Base-by-base conservation (phyloP, 2,888 invertebrate species). In the Morpho deidamia region DNA sequence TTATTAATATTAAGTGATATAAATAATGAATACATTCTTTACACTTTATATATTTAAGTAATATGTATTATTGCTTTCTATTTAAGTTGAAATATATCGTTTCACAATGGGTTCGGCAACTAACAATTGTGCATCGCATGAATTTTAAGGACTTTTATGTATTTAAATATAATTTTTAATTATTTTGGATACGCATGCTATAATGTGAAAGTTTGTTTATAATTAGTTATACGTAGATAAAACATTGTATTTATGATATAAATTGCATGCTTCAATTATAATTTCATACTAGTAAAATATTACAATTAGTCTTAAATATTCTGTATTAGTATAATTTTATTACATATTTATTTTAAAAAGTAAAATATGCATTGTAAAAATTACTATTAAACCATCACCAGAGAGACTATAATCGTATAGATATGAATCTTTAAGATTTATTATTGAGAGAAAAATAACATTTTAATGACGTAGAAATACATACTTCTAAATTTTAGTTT, bases 1-100 rank as follows among this genome's bases (percentile, higher is more conserved):
- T 14, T n/a, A 14, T 37, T 37, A 45, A 35, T 39, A 23, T 11
- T 46, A 46, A 12, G 47, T 33, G 32, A 9, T 48, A 48, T 34
- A 33, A 41, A 49, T 81, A 83, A 83, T 83, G 83, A 83, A 84
- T 83, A 83, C 83, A 83, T 82, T 81, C 68, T 80, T 78, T 78
- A 63, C 60, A 54, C 40, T 39, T 48, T 50, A 43, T n/a, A 35
- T 44, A 34, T 47, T 23, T 41, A 51, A 47, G 32, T 54, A 38
- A 44, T 37, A 42, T 34, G 40, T 41, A 10, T 43, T 33, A 23
- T 48, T 47, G 34, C 12, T 43, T 41, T 46, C 32, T 34, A n/a
- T 33, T 46, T 42, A 7, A 38, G 14, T 41, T 48, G 23, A 23
- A 23, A 23, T 23, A 11, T 44, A 33, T 51, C 40, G 44, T 44